A percentile compares a stretch with the other conserved stretches of the same genome.
Conservation (phyloP, 2,888 invertebrate species). For the Frankliniella fusca region DNA sequence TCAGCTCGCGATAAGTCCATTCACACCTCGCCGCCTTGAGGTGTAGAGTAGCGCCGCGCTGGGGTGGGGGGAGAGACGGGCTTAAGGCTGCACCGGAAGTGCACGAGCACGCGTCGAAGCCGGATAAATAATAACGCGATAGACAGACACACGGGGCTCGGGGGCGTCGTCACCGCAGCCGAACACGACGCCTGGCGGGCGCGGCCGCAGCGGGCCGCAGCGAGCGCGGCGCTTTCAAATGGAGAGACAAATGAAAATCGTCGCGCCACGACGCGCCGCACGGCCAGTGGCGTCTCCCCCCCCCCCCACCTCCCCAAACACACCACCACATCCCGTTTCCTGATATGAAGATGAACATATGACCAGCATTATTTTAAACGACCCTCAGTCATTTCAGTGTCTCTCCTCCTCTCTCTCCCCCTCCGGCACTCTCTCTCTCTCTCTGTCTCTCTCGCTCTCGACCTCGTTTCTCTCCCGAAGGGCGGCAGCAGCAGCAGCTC, state of each 20-base stretch:
- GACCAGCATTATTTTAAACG: no score
- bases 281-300: neutral
- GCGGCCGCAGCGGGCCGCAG: neutral
- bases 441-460: no score
- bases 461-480: no score
- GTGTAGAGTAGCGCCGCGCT: neutral
- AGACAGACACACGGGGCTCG: slow-evolving; percentile 4
- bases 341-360: no score
- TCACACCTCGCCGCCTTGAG: neutral
- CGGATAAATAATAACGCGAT: neutral
- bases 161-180: neutral
- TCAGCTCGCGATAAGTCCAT: neutral
- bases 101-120: neutral
- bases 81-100: neutral
- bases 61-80: neutral
- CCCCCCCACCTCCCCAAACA: neutral
- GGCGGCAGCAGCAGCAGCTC: no score
- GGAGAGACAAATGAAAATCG: neutral
- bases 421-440: no score
- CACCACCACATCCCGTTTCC: no score
- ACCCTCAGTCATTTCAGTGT: no score
- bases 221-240: neutral
- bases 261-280: neutral
- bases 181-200: neutral
- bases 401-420: no score